Conservation (phyloP, 2,797 vertebrate genomes). For the Hybognathus amarus region DNA sequence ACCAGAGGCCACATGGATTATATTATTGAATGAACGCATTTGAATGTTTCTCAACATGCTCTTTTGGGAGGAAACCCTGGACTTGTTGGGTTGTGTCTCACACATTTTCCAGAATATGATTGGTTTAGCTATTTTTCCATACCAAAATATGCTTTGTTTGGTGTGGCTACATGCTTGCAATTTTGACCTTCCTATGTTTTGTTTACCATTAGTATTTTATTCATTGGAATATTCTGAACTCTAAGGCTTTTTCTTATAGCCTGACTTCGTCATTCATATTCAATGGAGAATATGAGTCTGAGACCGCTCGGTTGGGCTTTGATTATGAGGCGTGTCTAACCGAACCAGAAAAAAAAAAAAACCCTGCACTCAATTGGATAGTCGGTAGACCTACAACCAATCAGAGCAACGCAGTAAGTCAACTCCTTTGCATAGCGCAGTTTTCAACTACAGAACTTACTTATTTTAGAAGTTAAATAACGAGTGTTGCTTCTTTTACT, state of each 20-base stretch:
- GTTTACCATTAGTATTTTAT: background rate
- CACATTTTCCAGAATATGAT: constrained; percentile 33
- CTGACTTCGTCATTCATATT: no score
- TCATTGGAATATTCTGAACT: background rate
- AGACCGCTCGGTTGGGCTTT: no score
- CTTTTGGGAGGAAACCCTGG: background rate
- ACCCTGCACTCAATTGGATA: no score
- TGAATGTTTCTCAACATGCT: constrained; percentile 5
- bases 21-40: constrained; percentile 28
- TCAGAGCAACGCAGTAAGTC: no score
- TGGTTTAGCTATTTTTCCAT: constrained; percentile 24
- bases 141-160: constrained; percentile 13
- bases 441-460: no score
- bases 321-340: no score
- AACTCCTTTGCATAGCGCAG: no score
- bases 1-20: constrained; percentile 27
- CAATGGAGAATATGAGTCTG: no score
- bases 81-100: constrained; percentile 35
- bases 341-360: no score
- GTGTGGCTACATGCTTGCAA: background rate
- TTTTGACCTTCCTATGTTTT: background rate
- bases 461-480: no score
- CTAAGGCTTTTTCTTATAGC: background rate
- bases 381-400: no score
- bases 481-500: no score